Evolutionary conservation across 1,140 invertebrate genomes (phyloP).

Genomic region (Drosophila trapezifrons): DNA sequence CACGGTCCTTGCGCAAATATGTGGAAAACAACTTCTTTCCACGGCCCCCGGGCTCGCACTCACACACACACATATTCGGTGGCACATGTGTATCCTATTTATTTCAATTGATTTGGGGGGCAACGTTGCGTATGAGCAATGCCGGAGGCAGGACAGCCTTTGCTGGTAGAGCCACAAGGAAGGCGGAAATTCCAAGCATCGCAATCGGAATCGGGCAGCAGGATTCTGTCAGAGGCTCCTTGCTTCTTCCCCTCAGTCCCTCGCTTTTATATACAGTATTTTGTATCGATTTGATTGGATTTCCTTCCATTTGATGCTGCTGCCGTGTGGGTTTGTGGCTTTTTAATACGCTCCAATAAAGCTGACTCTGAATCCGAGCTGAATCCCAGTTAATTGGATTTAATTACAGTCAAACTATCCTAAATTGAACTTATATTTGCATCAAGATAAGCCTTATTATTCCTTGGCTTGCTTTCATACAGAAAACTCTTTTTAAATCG

Average conservation of each 20-base stretch:
- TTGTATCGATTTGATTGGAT: constrained; percentile 82
- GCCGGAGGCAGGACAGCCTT: constrained; percentile 19
- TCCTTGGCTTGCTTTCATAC: background rate
- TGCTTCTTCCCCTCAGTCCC: background rate
- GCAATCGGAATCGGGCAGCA: constrained; percentile 26
- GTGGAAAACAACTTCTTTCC: constrained; percentile 40
- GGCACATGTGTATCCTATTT: constrained; percentile 49
- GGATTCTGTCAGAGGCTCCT: constrained; percentile 14
- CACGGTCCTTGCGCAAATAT: constrained; percentile 43
- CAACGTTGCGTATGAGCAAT: constrained; percentile 56
- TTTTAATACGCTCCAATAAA: constrained; percentile 74
- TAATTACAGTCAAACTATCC: constrained; percentile 27
- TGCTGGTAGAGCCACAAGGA: background rate
- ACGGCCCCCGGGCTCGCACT: background rate
- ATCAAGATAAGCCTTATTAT: background rate
- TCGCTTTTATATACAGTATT: constrained; percentile 35
- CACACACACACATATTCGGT: constrained; percentile 12
- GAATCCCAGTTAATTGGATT: constrained; percentile 69
- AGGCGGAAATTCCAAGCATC: constrained; percentile 45
- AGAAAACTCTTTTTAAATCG: background rate
- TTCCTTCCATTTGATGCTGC: constrained; percentile 59
- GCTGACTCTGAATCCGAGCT: constrained; percentile 23
- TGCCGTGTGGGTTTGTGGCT: constrained; percentile 58
- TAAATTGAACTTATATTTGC: background rate
- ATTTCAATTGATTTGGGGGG: constrained; percentile 74